Evolutionary conservation across 2,888 invertebrate species (phyloP).

Genomic region (Blera fallax): DNA sequence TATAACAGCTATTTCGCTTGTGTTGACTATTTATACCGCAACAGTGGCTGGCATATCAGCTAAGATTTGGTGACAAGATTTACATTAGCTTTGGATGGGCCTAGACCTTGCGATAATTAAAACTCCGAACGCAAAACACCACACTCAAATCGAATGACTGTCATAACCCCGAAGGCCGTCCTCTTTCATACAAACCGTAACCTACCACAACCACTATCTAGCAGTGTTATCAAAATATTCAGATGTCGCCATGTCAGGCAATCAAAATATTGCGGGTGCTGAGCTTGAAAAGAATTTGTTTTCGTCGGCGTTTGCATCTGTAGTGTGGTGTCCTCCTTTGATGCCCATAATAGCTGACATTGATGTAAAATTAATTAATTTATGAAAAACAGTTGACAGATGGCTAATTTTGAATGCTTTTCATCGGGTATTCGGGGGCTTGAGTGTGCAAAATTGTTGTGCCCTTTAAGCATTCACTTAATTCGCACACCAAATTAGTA

Average conservation of each 20-base stretch:
- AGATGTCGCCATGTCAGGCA: slow-evolving; percentile 1
- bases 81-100: not conserved
- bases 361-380: slow-evolving; percentile 46
- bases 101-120: slow-evolving; percentile 14
- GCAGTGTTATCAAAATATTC: slow-evolving; percentile 27
- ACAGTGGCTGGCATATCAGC: not conserved
- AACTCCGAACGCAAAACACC: not conserved
- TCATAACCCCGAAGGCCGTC: slow-evolving; percentile 31
- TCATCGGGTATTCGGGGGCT: too few relatives aligned
- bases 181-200: slow-evolving; percentile 5
- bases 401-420: not conserved
- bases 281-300: not conserved
- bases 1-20: not conserved
- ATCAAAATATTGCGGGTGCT: slow-evolving; percentile 12
- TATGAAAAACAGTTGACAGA: slow-evolving; percentile 18
- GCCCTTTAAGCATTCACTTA: not conserved
- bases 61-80: not conserved
- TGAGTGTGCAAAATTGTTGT: not conserved
- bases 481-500: not conserved
- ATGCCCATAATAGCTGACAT: slow-evolving; percentile 20
- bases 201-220: not conserved
- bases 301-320: not conserved
- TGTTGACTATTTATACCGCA: slow-evolving; percentile 52
- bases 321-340: slow-evolving; percentile 19
- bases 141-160: not conserved